Evolutionary conservation across 2,797 vertebrate species (phyloP), one percentile per base, ranked within the genome.

Genomic region (Sebastes umbrosus): DNA sequence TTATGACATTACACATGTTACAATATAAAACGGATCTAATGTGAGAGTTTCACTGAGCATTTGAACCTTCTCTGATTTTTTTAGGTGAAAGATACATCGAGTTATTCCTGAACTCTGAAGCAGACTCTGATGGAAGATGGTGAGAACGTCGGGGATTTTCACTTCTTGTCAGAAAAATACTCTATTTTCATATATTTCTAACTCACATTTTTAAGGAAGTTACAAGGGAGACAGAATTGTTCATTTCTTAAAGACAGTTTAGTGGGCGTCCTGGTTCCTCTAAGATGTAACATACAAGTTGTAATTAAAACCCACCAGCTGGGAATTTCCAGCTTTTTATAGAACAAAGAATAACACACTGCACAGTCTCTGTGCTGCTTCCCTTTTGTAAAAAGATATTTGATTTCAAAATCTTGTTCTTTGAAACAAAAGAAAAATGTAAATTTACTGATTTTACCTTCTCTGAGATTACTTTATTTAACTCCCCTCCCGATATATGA

Each of bases 41-140:
- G 55, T 2, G 3, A 1, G 20, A 52, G 12, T 57, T 67, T 58
- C 25, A 31, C 29, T 64, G 5, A 7, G 34, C 8, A 1, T 60
- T 7, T 69, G 14, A 24, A 63, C 3, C 2, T 36, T 43, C 1
- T 68, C 1, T 71, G 0, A 13, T 82, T 63, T 82, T 62, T 79
- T 36, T 36, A 99, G 98, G 96, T 13, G 87, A 93, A 59, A 77
- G 96, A 78, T 97, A 97, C 86, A 90, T 99, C 20, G 96, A 99
- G 85, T 89, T 99, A 69, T 97, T 97, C 89, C 95, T 99, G 89
- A 98, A 98, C 72, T 95, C 97, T 5, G 9, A 2, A 4, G 3
- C 64, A 4, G 43, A 79, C 0, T 60, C 6, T 20, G 55, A 79
- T 0, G 1, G 73, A 32, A 73, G 75, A 77, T 69, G 78, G 80